phyloP scores from a whole-genome alignment of 2,113 vertebrate genomes.

The Helogale parvula region DNA sequence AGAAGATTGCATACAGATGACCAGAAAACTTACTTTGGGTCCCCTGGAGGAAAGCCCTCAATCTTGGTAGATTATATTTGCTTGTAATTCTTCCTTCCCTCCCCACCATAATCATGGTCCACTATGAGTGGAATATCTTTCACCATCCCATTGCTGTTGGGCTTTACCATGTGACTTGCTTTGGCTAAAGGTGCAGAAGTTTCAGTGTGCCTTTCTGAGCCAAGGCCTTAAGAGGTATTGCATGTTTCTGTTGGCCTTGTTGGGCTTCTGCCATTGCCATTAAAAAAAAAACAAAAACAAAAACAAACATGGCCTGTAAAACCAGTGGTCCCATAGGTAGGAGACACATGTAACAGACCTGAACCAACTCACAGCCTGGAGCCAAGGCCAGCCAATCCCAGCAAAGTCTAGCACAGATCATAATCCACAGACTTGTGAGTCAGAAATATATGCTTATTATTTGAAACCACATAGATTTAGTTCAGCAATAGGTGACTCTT shows the following conservation, averaged over 20 bases:
- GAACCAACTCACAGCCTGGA: neutral
- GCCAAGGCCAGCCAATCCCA: neutral
- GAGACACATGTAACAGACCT: neutral
- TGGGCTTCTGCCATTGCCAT: neutral
- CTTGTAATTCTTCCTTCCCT: neutral
- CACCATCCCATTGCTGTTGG: neutral
- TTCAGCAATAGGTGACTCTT: conserved; percentile 23
- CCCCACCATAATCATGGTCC: neutral
- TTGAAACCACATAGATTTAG: conserved; percentile 28
- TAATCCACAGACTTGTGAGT: neutral
- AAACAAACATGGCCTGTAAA: neutral
- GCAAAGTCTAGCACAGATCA: neutral
- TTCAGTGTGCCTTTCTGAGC: neutral
- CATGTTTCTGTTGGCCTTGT: neutral
- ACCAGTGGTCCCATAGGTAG: neutral
- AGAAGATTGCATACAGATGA: neutral
- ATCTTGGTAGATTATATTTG: neutral
- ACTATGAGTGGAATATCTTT: neutral
- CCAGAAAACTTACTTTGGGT: neutral
- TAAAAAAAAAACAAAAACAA: neutral
- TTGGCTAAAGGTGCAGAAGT: neutral
- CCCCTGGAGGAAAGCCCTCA: neutral
- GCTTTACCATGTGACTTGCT: neutral
- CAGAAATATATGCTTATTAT: neutral
- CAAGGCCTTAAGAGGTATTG: neutral